Evolutionary conservation across 23 tunicate genomes (phyloP), one percentile per base, ranked within the genome.

Genomic region (Trididemnum miniatum): DNA sequence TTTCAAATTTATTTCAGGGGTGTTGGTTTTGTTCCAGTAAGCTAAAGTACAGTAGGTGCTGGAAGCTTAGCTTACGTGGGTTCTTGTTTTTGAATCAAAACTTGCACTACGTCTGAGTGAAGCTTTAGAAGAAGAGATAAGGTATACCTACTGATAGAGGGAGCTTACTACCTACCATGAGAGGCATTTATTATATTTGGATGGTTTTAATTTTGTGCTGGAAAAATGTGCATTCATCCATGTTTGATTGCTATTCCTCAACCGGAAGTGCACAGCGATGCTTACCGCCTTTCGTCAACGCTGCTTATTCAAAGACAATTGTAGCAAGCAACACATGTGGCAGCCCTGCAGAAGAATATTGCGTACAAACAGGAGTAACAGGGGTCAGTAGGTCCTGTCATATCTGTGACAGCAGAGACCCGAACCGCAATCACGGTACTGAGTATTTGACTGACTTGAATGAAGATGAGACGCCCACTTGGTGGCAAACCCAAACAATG

Each of bases 401-500:
- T 66, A 39, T 52, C 62, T 93, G 98, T 67, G 73, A 88, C 72
- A 65, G 51, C 40, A 34, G 76, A 1, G 82, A 71, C 32, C 84
- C 74, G 3, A 28, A 44, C 1, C 74, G 29, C 36, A 81, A 86
- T 32, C 98, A 88, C 65, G 76, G 83, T 38, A 66, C 93, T 0
- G 31, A 40, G 18, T 80, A 59, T 49, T 65, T 93, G 32, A 93
- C 98, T 39, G 98, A 93, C 60, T 52, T 88, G 5, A 93, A 71
- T 64, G 79, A 82, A 60, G 93, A 88, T 30, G 80, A 74, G 20
- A 38, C 9, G 1, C 65, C 77, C 23, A 88, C 93, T n/a, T 93
- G 98, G 98, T 93, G 98, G 98, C 98, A 93, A 69, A 88, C 98
- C 29, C 81, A 80, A 7, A 85, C 98, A 39, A 93, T 93, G 98